A percentile compares a stretch with the other conserved stretches of the same genome.
Evolutionary conservation across 2,888 invertebrate genomes (phyloP).

Genomic region (Ormyrus thymus): DNA sequence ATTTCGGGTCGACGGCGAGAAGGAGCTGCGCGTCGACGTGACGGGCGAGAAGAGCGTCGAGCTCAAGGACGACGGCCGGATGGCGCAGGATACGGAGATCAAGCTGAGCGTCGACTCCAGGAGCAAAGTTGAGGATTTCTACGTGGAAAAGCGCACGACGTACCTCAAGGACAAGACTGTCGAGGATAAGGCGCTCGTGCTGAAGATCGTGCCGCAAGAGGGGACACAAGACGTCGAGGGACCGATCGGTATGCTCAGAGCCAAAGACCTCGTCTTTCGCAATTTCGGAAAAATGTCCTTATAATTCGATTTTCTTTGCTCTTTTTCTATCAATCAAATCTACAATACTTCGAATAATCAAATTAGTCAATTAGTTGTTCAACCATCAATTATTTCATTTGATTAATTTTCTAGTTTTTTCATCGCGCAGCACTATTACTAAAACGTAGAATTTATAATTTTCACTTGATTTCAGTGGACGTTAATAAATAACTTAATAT

Average conservation of each 20-base stretch:
- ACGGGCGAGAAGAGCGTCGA: background rate
- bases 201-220: slow-evolving; percentile 41
- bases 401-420: no score
- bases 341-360: no score
- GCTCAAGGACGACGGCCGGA: slow-evolving; percentile 23
- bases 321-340: no score
- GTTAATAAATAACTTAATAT: background rate
- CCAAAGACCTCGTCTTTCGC: slow-evolving; percentile 41
- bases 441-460: no score
- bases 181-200: slow-evolving; percentile 53
- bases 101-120: slow-evolving; percentile 47
- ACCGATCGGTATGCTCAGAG: slow-evolving; percentile 36
- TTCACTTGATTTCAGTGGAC: background rate
- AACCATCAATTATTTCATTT: no score
- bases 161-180: slow-evolving; percentile 50
- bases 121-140: slow-evolving; percentile 51
- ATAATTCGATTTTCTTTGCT: background rate
- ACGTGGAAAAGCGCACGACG: slow-evolving; percentile 47
- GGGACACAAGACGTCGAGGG: slow-evolving; percentile 16
- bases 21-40: slow-evolving; percentile 37
- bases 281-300: slow-evolving; percentile 50
- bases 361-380: no score
- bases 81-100: slow-evolving; percentile 49
- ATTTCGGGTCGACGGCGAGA: slow-evolving; percentile 63
- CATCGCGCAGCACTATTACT: no score